Evolutionary conservation across 2,113 vertebrate species (phyloP), one percentile per base, ranked within the genome.

Genomic region (Prunella fulvescens): DNA sequence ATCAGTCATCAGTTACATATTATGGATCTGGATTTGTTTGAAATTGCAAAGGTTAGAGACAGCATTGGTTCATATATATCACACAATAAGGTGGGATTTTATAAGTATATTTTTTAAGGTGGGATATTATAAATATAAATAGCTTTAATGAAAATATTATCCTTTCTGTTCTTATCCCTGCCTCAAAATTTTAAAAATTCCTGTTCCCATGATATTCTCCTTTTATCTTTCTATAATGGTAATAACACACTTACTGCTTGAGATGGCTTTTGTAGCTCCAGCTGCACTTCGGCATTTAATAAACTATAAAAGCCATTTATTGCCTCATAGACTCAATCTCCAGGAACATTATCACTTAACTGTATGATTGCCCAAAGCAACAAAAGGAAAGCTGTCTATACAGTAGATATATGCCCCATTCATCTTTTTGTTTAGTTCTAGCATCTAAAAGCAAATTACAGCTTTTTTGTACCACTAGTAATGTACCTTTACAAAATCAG

Each of bases 221-320:
- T 92, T 94, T 93, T 83, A 92, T 78, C 53, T 70, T 88, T 74
- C 69, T 65, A 61, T 86, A 90, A 86, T 64, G 37, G 47, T 88
- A 95, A 93, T 86, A 95, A 88, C 64, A 58, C 60, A 84, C 88
- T 93, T 71, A 69, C n/a, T 94, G 80, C 82, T 74, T 45, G 65
- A 95, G 93, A 95, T 79, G 88, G 64, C 48, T 97, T 97, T 86
- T 92, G 82, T 84, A 90, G 90, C 90, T 96, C 90, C 94, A 97
- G 93, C 92, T 96, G 93, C 90, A 94, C 86, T 95, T 90, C 45
- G 11, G 80, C 72, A 90, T 83, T 67, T 90, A 91, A 84, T 95
- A 74, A 95, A 80, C 54, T 81, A 78, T 88, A 92, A 85, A 95
- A 94, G 65, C 39, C 45, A 93, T 87, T 95, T 94, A 90, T 76